Conservation (phyloP, 2,113 vertebrate genomes). For the Salminus brasiliensis region DNA sequence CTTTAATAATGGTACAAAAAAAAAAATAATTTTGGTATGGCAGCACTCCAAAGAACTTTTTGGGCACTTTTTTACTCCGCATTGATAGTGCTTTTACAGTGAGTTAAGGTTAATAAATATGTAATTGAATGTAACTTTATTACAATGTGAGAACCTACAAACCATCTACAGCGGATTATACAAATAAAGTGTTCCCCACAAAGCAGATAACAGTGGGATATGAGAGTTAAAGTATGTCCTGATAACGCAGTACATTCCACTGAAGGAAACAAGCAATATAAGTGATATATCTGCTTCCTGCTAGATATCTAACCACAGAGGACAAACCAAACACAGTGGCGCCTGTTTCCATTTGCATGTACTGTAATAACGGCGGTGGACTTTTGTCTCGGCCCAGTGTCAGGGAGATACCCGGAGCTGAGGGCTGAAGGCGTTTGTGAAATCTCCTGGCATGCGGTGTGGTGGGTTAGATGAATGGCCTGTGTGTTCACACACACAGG, state of each 20-base stretch:
- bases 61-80: too few relatives aligned
- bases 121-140: background rate
- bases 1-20: too few relatives aligned
- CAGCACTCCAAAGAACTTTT: too few relatives aligned
- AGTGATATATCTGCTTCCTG: constrained; percentile 23
- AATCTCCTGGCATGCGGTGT: constrained; percentile 38
- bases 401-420: constrained; percentile 15
- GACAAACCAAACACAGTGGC: constrained; percentile 11
- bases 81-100: too few relatives aligned
- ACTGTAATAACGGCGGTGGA: background rate
- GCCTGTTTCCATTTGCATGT: constrained; percentile 35
- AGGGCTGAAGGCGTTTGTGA: constrained; percentile 10
- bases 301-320: constrained; percentile 5
- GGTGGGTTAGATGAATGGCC: constrained; percentile 31
- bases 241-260: background rate
- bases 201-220: constrained; percentile 14
- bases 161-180: background rate
- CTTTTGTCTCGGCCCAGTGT: background rate
- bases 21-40: too few relatives aligned
- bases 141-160: background rate
- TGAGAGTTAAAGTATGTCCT: background rate
- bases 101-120: background rate
- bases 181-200: background rate
- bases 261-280: constrained; percentile 2
- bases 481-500: constrained; percentile 35